Conservation (phyloP, 1,140 invertebrate species). For the Trachymyrmex cornetzi region DNA sequence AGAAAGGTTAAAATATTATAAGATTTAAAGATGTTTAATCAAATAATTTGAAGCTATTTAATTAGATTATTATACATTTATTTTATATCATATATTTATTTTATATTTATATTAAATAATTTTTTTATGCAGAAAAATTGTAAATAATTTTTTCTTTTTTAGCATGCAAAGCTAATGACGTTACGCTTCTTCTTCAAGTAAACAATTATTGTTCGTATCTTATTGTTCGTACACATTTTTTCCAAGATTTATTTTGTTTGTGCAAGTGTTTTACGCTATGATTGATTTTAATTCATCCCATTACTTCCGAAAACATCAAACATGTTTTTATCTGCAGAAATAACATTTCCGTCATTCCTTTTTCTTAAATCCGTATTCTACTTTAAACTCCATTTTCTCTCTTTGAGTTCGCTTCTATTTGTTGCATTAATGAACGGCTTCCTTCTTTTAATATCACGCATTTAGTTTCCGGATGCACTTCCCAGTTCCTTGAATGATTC, state of each 20-base stretch:
- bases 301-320: background rate
- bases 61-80: no score
- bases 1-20: no score
- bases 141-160: background rate
- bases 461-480: background rate
- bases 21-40: background rate
- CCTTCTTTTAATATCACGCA: background rate
- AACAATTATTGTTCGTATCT: background rate
- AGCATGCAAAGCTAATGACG: background rate
- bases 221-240: background rate
- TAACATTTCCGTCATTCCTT: background rate
- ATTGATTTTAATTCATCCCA: background rate
- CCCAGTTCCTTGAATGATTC: background rate
- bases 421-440: background rate
- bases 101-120: no score
- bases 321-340: background rate
- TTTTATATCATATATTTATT: no score
- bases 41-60: no score
- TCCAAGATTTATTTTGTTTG: background rate
- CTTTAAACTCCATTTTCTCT: background rate
- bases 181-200: background rate
- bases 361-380: background rate
- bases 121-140: background rate
- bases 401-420: no score
- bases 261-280: background rate